Base-by-base conservation (phyloP, 2,888 invertebrate genomes). In the Plutella xylostella region DNA sequence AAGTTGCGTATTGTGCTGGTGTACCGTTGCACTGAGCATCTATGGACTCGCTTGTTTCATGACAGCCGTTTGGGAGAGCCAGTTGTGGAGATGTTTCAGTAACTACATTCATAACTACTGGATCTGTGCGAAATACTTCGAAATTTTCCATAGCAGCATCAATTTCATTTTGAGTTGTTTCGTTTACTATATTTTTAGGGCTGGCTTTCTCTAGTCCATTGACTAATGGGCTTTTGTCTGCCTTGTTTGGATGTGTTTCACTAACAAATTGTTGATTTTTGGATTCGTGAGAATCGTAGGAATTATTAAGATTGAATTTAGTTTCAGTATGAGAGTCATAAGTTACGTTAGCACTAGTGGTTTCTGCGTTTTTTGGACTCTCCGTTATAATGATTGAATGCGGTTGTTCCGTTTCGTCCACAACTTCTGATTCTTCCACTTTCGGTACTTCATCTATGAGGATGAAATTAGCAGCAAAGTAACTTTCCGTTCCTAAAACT, bases 361-460 rank as follows among this genome's bases (percentile, higher is more conserved):
- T 71, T 37, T 60, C 55, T 9, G 61, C 51, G 46, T 67, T 61
- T 54, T 71, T 60, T 25, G 68, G 65, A 30, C 66, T 63, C 56
- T 79, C 78, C 3, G 82, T 80, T 40, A 82, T 70, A 6, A 82
- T 80, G 15, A 82, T 78, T 28, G 82, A 82, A 55, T 82, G 82
- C 15, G 82, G 82, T 51, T 80, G 82, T 18, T 65, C 76, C 52
- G 78, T 80, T 49, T 80, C 79, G 41, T 22, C 22, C 22, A n/a
- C 22, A 11, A 18, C 22, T 25, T 40, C 25, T 14, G 39, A n/a
- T 28, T 25, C 39, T 22, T 25, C 9, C 25, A 40, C 25, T 40
- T 15, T 20, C 6, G 39, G 39, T n/a, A 40, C 25, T 17, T 34
- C 17, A 3, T 4, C 9, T 7, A 4, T 17, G 14, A 40, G 14